A percentile compares a stretch with the other conserved stretches of the same genome.
These are phyloP conservation scores for Paradisaea rubra DNA, from an alignment of 2,113 vertebrate genomes.

Conservation along the genomic window DNA sequence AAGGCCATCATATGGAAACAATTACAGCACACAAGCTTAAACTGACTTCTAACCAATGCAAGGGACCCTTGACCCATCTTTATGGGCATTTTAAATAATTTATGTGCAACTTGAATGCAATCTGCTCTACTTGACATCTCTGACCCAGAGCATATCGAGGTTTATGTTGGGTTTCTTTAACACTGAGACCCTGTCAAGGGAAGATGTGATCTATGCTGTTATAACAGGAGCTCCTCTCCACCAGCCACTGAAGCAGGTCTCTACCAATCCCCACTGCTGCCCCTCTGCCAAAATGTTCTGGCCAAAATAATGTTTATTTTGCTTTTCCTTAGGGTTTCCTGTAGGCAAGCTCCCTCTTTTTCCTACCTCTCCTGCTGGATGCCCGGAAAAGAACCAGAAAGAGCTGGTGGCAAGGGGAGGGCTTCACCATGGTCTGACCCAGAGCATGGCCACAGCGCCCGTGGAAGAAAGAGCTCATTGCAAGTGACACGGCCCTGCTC, in stretches of 20 bases:
- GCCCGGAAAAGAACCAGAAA: background rate
- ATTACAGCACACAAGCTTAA: conserved; percentile 6
- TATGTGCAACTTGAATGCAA: conserved; percentile 36
- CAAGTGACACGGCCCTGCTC: background rate
- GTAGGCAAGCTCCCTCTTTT: background rate
- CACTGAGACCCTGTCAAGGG: conserved; percentile 8
- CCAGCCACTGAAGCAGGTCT: background rate
- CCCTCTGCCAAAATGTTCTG: background rate
- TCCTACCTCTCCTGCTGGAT: background rate
- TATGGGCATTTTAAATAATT: conserved; percentile 53
- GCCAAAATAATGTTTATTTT: background rate
- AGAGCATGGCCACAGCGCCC: fast-evolving
- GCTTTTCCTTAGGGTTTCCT: background rate
- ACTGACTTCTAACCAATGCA: background rate
- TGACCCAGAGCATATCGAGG: conserved; percentile 23
- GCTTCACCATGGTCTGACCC: fast-evolving
- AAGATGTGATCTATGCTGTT: background rate
- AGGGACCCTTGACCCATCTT: conserved; percentile 31
- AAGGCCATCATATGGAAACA: conserved; percentile 6
- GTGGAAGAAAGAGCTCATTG: fast-evolving
- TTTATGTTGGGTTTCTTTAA: conserved; percentile 55
- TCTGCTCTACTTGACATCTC: conserved; percentile 43
- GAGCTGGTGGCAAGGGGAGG: background rate
- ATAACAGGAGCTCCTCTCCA: background rate
- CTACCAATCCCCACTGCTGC: background rate